phyloP scores from a whole-genome alignment of 2,888 invertebrate genomes.

The Pammene fasciana region DNA sequence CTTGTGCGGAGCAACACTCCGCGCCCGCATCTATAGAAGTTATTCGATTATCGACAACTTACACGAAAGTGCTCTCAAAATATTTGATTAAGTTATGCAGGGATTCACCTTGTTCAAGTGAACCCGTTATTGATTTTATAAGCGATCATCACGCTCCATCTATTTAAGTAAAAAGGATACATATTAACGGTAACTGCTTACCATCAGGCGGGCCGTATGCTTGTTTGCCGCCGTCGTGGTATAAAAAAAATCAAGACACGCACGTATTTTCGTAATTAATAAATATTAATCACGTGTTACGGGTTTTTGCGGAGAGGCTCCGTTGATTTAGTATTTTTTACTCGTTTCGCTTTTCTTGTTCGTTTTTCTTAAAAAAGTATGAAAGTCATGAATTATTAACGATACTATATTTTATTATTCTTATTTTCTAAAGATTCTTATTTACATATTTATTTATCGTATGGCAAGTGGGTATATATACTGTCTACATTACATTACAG shows the following conservation, averaged over 20 bases:
- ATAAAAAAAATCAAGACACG: constrained; percentile 19
- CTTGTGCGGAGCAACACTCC: neutral
- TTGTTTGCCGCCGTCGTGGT: too few relatives aligned
- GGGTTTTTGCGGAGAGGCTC: constrained; percentile 11
- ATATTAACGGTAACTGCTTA: constrained; percentile 21
- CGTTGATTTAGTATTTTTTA: constrained; percentile 11
- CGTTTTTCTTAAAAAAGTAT: neutral
- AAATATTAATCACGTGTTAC: constrained; percentile 28
- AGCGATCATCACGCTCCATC: neutral
- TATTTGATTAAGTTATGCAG: constrained; percentile 5
- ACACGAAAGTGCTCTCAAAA: neutral
- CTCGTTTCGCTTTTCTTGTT: too few relatives aligned
- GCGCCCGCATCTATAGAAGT: neutral
- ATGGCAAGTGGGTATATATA: too few relatives aligned
- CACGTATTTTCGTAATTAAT: constrained; percentile 28
- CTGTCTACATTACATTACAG: too few relatives aligned
- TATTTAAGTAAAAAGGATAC: constrained; percentile 6
- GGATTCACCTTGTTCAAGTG: constrained; percentile 4
- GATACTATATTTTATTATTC: too few relatives aligned
- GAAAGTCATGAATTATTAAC: too few relatives aligned
- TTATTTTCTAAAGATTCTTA: too few relatives aligned
- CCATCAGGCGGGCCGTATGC: too few relatives aligned
- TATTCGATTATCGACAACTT: constrained; percentile 1
- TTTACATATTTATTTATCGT: too few relatives aligned
- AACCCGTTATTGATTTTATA: constrained; percentile 4